Evolutionary conservation across 2,113 vertebrate genomes (phyloP).

Genomic region (Lutjanus erythropterus): DNA sequence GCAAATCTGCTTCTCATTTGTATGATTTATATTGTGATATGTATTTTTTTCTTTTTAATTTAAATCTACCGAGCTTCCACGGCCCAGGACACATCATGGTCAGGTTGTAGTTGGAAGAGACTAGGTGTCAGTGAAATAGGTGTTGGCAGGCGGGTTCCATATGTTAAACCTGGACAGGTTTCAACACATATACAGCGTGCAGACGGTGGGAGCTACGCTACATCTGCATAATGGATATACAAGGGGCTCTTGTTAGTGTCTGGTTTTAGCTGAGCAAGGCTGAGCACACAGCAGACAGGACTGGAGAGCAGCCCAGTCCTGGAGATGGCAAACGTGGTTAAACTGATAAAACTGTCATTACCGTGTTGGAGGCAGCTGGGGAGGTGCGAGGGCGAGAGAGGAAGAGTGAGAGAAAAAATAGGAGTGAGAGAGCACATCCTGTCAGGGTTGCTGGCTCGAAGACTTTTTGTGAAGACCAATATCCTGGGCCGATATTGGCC

Average conservation of each 20-base stretch:
- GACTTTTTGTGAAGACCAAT: slow-evolving; percentile 28
- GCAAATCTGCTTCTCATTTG: slow-evolving; percentile 42
- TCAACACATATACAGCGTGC: slow-evolving; percentile 38
- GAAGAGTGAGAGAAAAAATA: slow-evolving; percentile 26
- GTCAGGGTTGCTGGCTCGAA: slow-evolving; percentile 38
- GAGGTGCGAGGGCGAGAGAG: slow-evolving; percentile 55
- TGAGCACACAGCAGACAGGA: slow-evolving; percentile 61
- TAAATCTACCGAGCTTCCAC: slow-evolving; percentile 20
- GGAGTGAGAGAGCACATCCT: slow-evolving; percentile 58
- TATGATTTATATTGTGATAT: slow-evolving; percentile 32
- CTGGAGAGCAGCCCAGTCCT: slow-evolving; percentile 71
- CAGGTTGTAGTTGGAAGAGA: slow-evolving; percentile 51
- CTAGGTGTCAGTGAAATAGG: slow-evolving; percentile 54
- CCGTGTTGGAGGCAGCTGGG: slow-evolving; percentile 62
- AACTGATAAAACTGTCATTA: slow-evolving; percentile 82
- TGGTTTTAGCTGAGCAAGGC: slow-evolving; percentile 56
- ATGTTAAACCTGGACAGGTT: slow-evolving; percentile 67
- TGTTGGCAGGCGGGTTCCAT: slow-evolving; percentile 71
- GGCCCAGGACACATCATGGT: slow-evolving; percentile 44
- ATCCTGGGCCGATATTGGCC: slow-evolving; percentile 34
- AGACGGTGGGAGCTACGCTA: slow-evolving; percentile 6
- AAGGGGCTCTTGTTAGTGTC: slow-evolving; percentile 68
- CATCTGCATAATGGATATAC: slow-evolving; percentile 64
- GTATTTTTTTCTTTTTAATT: slow-evolving; percentile 29
- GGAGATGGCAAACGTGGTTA: slow-evolving; percentile 76